These are phyloP conservation scores for Caenorhabditis wallacei DNA, from an alignment of 2,888 invertebrate species.

Conservation along the genomic window DNA sequence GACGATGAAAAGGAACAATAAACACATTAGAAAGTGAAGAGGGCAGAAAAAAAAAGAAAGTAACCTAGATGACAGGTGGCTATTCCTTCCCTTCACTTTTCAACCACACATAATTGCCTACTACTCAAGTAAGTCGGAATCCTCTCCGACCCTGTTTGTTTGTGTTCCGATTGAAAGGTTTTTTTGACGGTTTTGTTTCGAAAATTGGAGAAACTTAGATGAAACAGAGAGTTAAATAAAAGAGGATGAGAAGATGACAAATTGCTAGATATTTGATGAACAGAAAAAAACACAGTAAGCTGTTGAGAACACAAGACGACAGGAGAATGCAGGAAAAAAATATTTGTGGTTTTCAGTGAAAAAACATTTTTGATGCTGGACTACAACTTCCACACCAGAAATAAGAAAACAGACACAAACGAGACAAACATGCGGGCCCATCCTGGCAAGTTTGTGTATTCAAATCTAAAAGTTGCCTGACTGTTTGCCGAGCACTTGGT, in stretches of 20 bases:
- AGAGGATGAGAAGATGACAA: not conserved
- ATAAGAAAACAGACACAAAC: constrained; percentile 30
- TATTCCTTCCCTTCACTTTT: constrained; percentile 5
- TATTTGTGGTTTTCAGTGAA: not conserved
- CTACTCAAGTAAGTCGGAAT: constrained; percentile 34
- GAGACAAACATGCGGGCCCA: constrained; percentile 1
- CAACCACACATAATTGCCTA: constrained; percentile 25
- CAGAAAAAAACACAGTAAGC: constrained; percentile 9
- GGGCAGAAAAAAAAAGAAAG: constrained; percentile 7
- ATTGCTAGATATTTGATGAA: too few relatives aligned
- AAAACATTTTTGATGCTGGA: not conserved
- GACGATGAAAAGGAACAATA: not conserved
- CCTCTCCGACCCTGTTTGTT: constrained; percentile 26
- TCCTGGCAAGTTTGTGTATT: constrained; percentile 50
- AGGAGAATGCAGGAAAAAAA: not conserved
- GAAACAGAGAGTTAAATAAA: constrained; percentile 2
- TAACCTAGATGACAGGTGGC: constrained; percentile 32
- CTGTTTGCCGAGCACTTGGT: constrained; percentile 57
- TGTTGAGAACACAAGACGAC: not conserved
- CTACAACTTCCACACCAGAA: constrained; percentile 18
- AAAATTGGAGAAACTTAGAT: constrained; percentile 7
- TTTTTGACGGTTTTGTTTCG: constrained; percentile 32
- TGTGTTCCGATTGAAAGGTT: constrained; percentile 6
- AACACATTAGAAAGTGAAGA: constrained; percentile 1
- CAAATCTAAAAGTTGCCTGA: constrained; percentile 52